Percentiles rank a stretch among this genome's conserved stretches.
Evolutionary conservation across 1,140 invertebrate genomes (phyloP).

Genomic region (Drosophila baimaii): DNA sequence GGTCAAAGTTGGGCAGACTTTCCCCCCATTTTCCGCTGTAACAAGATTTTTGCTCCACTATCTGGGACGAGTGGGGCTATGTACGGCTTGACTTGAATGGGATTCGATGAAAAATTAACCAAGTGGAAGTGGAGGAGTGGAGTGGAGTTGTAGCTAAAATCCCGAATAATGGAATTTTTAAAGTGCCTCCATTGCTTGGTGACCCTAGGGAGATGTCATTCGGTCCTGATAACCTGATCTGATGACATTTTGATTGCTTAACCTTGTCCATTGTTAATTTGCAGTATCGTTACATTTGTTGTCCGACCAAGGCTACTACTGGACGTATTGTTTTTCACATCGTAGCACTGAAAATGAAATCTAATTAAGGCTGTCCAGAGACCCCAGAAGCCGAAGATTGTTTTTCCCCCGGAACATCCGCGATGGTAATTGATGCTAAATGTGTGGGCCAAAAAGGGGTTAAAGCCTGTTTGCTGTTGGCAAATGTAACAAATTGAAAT

Average conservation of each 20-base stretch:
- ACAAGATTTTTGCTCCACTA: constrained; percentile 23
- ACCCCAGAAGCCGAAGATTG: constrained; percentile 23
- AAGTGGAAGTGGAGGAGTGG: background rate
- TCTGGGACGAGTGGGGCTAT: constrained; percentile 16
- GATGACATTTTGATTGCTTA: constrained; percentile 23
- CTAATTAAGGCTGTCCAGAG: constrained; percentile 54
- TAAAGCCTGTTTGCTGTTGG: constrained; percentile 46
- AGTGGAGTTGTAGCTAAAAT: constrained; percentile 19
- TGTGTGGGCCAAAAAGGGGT: constrained; percentile 4
- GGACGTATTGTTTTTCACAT: constrained; percentile 53
- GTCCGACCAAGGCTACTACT: constrained; percentile 17
- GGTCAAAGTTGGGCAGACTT: constrained; percentile 60
- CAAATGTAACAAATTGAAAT: constrained; percentile 68
- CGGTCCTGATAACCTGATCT: constrained; percentile 7
- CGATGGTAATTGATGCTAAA: constrained; percentile 37
- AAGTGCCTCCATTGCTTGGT: background rate
- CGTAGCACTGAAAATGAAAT: constrained; percentile 59
- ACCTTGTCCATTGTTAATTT: constrained; percentile 50
- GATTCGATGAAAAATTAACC: constrained; percentile 62
- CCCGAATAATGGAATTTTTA: constrained; percentile 38
- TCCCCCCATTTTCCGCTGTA: constrained; percentile 1
- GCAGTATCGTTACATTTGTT: constrained; percentile 19
- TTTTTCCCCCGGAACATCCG: constrained; percentile 30
- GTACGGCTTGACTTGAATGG: constrained; percentile 60
- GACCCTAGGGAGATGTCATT: background rate